Conservation (phyloP, 2,797 vertebrate species). For the Alfaro cultratus region DNA sequence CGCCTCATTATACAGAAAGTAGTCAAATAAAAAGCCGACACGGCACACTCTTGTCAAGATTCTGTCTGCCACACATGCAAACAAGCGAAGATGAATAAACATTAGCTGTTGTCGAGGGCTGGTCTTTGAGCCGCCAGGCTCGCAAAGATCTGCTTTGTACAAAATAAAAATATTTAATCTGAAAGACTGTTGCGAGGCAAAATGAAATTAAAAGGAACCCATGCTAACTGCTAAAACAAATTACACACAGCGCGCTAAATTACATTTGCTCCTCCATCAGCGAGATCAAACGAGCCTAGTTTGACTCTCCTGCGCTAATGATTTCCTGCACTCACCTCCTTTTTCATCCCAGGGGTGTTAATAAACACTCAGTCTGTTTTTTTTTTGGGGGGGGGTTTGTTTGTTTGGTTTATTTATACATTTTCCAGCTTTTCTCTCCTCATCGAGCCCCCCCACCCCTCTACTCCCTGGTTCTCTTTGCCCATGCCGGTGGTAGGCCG, state of each 20-base stretch:
- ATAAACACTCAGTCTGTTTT: slow-evolving; percentile 79
- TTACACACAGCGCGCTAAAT: slow-evolving; percentile 81
- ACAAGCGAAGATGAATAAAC: slow-evolving; percentile 82
- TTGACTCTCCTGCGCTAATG: slow-evolving; percentile 82
- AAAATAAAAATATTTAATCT: slow-evolving; percentile 84
- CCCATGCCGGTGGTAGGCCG: slow-evolving; percentile 67
- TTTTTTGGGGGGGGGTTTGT: slow-evolving; percentile 56
- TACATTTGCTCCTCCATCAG: slow-evolving; percentile 84
- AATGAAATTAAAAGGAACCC: slow-evolving; percentile 85
- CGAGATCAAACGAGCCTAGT: slow-evolving; percentile 81
- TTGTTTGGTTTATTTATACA: slow-evolving; percentile 82
- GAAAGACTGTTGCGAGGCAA: slow-evolving; percentile 79
- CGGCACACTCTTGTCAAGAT: slow-evolving; percentile 70
- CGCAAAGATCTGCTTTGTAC: slow-evolving; percentile 78
- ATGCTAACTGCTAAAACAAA: slow-evolving; percentile 85
- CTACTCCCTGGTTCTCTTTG: slow-evolving; percentile 41
- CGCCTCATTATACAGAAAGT: slow-evolving; percentile 78
- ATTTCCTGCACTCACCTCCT: slow-evolving; percentile 84
- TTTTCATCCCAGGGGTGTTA: slow-evolving; percentile 82
- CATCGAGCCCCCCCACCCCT: slow-evolving; percentile 34
- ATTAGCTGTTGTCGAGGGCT: slow-evolving; percentile 73
- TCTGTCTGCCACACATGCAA: slow-evolving; percentile 75
- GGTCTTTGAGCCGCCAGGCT: slow-evolving; percentile 72
- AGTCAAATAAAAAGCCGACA: slow-evolving; percentile 74
- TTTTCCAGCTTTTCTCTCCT: slow-evolving; percentile 58